Conservation (phyloP, 1,140 invertebrate species). For the Neodiprion virginianus region DNA sequence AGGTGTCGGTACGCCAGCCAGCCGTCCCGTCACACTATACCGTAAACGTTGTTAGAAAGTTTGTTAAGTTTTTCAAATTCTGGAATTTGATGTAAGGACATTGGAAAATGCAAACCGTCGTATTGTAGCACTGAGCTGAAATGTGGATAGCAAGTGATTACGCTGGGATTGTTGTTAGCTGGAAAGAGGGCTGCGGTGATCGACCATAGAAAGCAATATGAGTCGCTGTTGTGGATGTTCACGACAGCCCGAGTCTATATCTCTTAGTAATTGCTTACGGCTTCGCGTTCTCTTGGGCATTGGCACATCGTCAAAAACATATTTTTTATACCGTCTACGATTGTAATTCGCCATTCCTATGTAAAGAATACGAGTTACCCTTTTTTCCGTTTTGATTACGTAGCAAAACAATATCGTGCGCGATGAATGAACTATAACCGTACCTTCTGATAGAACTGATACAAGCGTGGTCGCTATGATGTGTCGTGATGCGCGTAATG, state of each 20-base stretch:
- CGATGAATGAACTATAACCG: neutral
- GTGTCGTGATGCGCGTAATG: neutral
- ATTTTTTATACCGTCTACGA: neutral
- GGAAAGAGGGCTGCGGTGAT: too few species aligned
- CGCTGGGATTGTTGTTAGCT: too few species aligned
- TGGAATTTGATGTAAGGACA: too few species aligned
- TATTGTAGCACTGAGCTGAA: too few species aligned
- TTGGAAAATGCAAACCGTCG: too few species aligned
- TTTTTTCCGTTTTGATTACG: neutral
- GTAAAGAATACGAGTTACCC: neutral
- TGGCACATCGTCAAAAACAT: neutral
- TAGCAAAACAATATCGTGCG: neutral
- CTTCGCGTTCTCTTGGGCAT: neutral
- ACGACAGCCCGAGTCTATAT: neutral
- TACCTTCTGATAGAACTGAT: neutral
- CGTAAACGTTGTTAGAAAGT: too few species aligned
- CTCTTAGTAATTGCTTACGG: neutral
- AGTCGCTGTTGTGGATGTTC: too few species aligned
- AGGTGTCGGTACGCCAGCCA: too few species aligned
- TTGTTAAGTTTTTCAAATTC: too few species aligned
- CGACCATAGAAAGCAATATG: too few species aligned
- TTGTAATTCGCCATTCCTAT: constrained; percentile 1
- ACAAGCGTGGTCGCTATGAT: neutral
- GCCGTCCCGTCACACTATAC: too few species aligned
- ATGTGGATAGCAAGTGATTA: too few species aligned